Base-by-base conservation (phyloP, 2,113 vertebrate genomes). In the Delphinapterus leucas region DNA sequence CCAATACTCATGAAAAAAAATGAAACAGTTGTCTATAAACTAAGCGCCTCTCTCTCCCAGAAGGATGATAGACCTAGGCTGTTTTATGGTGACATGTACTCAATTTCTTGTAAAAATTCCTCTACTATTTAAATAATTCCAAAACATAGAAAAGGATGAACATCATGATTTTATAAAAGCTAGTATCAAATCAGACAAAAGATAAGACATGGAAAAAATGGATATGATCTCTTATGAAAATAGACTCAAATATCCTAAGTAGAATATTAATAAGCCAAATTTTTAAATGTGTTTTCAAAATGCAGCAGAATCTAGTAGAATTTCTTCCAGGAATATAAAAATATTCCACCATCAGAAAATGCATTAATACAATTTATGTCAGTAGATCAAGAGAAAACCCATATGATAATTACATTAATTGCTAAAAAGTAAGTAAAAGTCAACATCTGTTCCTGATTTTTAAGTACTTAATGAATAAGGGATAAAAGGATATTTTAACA, bases 251-350 rank as follows among this genome's bases (percentile, higher is more conserved):
- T 9, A 12, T 80, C 55, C 92, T 90, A 65, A 93, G 65, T 33
- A 65, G 44, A 93, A 79, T 86, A 67, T 86, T 73, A 93, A 90
- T 90, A 65, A 86, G 28, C 53, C 55, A 86, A 71, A 90, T 65
- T 82, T 11, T 15, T 38, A 74, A 83, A 60, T 83, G 49, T 60
- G 41, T 68, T 67, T 93, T 90, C 28, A 63, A 55, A 93, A 55
- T 90, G 60, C 44, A 80, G 1, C 63, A 44, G 4, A 84, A 49
- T 68, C n/a, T 65, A 81, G 12, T 77, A 88, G 18, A 17, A 53
- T 63, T 89, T 90, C 61, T 85, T 96, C 18, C 38, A 76, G 21
- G 61, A 93, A 93, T 90, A 68, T 55, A 77, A 53, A 77, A 31
- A 53, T 71, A 10, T 86, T 91, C 58, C 53, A 71, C n/a, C 28